These are phyloP conservation scores for Nautilus pompilius DNA, from an alignment of 1,140 invertebrate genomes.

Conservation along the genomic window DNA sequence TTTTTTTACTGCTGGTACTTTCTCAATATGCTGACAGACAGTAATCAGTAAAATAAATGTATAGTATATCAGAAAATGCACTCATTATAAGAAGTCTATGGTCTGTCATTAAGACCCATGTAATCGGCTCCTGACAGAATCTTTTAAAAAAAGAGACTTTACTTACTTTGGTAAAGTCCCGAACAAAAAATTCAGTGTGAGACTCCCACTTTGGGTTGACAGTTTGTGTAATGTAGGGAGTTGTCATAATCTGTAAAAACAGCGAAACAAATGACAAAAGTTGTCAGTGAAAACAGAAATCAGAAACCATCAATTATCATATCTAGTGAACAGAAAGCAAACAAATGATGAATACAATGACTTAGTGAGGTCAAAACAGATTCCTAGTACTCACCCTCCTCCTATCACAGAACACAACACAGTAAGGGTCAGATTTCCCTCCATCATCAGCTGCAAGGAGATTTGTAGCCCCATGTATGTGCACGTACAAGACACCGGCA, in stretches of 20 bases:
- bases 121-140: too few species aligned
- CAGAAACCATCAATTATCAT: too few species aligned
- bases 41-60: slow-evolving; percentile 6
- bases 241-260: slow-evolving; percentile 59
- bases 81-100: neutral
- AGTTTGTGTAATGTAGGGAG: slow-evolving; percentile 58
- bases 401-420: slow-evolving; percentile 60
- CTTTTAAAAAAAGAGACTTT: neutral
- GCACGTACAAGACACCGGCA: slow-evolving; percentile 60
- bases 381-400: slow-evolving; percentile 54
- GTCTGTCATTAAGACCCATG: neutral
- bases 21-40: too few species aligned
- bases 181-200: slow-evolving; percentile 59
- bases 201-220: slow-evolving; percentile 60
- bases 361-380: too few species aligned
- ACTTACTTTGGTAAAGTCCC: slow-evolving; percentile 58
- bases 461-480: slow-evolving; percentile 60
- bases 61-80: neutral
- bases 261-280: too few species aligned
- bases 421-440: slow-evolving; percentile 61
- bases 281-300: too few species aligned
- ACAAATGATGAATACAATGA: too few species aligned
- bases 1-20: too few species aligned
- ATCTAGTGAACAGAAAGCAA: too few species aligned
- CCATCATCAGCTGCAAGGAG: slow-evolving; percentile 54